These are phyloP conservation scores for Buphagus erythrorhynchus DNA, from an alignment of 2,797 vertebrate species.

Conservation along the genomic window DNA sequence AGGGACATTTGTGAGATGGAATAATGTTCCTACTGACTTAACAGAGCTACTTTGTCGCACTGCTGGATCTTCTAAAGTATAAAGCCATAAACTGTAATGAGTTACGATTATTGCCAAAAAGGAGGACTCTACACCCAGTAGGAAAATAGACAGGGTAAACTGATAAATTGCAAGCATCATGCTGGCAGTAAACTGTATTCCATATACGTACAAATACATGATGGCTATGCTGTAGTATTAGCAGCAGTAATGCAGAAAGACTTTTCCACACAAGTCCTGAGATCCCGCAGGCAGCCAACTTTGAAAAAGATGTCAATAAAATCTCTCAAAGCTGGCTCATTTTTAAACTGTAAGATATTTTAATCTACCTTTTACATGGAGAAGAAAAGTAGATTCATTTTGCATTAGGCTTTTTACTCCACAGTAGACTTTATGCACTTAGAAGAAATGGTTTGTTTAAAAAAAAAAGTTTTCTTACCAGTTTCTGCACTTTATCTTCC, in stretches of 20 bases:
- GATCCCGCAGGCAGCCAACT: not conserved
- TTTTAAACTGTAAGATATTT: not conserved
- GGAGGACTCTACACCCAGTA: not conserved
- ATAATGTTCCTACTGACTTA: not conserved
- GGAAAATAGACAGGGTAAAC: not conserved
- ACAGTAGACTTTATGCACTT: not conserved
- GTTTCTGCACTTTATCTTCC: constrained; percentile 55
- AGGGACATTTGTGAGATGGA: not conserved
- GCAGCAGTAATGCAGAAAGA: not conserved
- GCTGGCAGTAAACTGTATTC: not conserved
- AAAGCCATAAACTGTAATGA: not conserved
- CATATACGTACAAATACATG: fast-evolving
- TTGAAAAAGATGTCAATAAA: not conserved
- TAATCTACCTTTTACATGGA: not conserved
- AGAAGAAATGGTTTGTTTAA: not conserved
- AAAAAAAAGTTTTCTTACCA: constrained; percentile 76
- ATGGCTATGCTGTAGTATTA: not conserved
- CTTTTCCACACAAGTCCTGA: not conserved
- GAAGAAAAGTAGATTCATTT: not conserved
- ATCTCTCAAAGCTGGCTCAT: not conserved
- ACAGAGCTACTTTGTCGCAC: not conserved
- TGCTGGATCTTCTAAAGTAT: not conserved
- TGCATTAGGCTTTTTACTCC: not conserved
- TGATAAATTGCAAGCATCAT: not conserved
- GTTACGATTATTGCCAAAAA: not conserved